Base-by-base conservation (phyloP, 2,113 vertebrate genomes). In the Tympanuchus pallidicinctus region DNA sequence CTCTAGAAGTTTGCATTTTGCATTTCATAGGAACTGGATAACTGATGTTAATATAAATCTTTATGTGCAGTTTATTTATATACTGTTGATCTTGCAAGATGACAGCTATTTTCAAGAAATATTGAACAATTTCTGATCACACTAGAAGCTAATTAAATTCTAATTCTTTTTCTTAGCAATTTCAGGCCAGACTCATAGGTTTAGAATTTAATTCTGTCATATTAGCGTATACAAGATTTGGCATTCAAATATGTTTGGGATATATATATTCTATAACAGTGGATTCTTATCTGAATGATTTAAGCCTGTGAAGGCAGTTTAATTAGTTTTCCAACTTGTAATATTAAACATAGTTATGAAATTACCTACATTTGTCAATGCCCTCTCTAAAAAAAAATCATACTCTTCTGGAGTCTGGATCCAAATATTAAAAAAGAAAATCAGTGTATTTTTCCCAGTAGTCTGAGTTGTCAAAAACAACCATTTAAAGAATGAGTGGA, bases 401-500 rank as follows among this genome's bases (percentile, higher is more conserved):
- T 59, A 4, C 36, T 69, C 3, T 42, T 72, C 19, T 59, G n/a
- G 20, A 61, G 1, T 65, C 15, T n/a, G 56, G 5, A 3, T 6
- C 14, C 14, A 90, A 42, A 13, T 3, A 20, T 40, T 27, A 11
- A 66, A 67, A 59, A 38, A 16, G 14, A 13, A 13, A 43, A 8
- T 10, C 5, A 18, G 5, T 13, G 3, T 22, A 32, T 40, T 74
- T 61, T 64, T 27, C 18, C 16, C n/a, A 21, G 56, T 76, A 1
- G 4, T 28, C 5, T n/a, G 25, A 32, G 1, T 73, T 82, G 93
- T 60, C 5, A 52, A 80, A 82, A 63, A n/a, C n/a, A 56, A 28
- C 57, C 0, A 38, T 72, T 57, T 80, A 2, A 4, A 74, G 14
- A 65, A 73, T 0, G 0, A 45, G 10, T 27, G 50, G 83, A 36